Conservation (phyloP, 2,113 vertebrate species). For the Elachura formosa region DNA sequence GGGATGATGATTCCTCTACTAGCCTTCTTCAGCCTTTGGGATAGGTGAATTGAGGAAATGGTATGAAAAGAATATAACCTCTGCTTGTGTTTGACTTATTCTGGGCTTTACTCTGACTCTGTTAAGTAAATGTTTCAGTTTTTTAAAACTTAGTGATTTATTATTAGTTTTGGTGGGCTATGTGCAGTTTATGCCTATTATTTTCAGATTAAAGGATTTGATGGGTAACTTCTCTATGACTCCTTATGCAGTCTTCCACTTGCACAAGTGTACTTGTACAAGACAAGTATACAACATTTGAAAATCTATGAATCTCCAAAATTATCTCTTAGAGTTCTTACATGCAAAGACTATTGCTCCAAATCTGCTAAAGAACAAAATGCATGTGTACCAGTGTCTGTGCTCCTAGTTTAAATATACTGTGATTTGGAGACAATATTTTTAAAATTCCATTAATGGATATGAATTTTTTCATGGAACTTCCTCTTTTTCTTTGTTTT, state of each 20-base stretch:
- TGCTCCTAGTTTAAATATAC: background rate
- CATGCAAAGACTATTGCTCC: background rate
- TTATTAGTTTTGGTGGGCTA: background rate
- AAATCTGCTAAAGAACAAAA: background rate
- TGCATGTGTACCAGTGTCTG: accelerated
- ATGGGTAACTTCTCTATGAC: background rate
- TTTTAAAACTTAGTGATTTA: background rate
- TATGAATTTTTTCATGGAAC: background rate
- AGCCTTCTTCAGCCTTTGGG: accelerated
- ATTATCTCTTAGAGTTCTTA: background rate
- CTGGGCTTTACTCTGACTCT: background rate
- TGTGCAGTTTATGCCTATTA: background rate
- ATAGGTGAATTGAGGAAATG: background rate
- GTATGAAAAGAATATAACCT: background rate
- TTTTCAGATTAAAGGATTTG: background rate
- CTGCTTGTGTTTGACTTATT: background rate
- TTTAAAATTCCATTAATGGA: background rate
- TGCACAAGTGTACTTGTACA: background rate
- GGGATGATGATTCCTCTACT: background rate
- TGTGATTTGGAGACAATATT: background rate
- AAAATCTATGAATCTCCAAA: background rate
- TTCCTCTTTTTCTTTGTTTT: background rate
- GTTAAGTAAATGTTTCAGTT: background rate
- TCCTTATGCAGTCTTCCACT: background rate
- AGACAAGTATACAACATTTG: background rate